These are phyloP conservation scores for Erannis defoliaria DNA, from an alignment of 2,888 invertebrate species.

Conservation along the genomic window DNA sequence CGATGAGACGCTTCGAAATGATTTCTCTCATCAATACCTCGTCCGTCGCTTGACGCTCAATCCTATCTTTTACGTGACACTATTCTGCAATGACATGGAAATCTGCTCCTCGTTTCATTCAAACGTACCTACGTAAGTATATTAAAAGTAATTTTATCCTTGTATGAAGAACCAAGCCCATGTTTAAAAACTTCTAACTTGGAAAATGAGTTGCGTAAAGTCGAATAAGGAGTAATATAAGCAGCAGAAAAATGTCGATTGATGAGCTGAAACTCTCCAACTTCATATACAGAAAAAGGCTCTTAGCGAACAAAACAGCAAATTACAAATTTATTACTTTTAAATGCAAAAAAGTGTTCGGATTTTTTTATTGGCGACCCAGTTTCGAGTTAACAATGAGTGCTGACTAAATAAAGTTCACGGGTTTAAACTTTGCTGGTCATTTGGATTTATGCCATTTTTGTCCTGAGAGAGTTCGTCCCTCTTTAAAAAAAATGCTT, in stretches of 20 bases:
- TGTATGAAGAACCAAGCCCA: slow-evolving; percentile 6
- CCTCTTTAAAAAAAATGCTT: too few relatives aligned
- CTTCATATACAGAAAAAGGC: slow-evolving; percentile 12
- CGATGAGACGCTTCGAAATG: slow-evolving; percentile 6
- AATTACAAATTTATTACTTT: slow-evolving; percentile 11
- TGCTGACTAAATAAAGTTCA: slow-evolving; percentile 5
- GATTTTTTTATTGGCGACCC: slow-evolving; percentile 19
- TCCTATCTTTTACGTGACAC: slow-evolving; percentile 42
- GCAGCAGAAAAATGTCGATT: slow-evolving; percentile 7
- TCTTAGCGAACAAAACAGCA: slow-evolving; percentile 13
- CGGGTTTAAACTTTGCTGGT: slow-evolving; percentile 6
- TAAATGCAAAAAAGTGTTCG: slow-evolving; percentile 11
- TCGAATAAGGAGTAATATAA: slow-evolving; percentile 1
- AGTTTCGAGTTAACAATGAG: slow-evolving; percentile 17
- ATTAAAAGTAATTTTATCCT: background rate
- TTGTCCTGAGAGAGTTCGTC: too few relatives aligned
- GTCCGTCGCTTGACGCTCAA: slow-evolving; percentile 15
- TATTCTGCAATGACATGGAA: slow-evolving; percentile 26
- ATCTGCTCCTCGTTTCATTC: background rate
- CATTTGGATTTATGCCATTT: too few relatives aligned
- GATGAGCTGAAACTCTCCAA: slow-evolving; percentile 1
- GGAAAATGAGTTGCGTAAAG: slow-evolving; percentile 11
- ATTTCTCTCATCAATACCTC: slow-evolving; percentile 34
- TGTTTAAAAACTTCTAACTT: slow-evolving; percentile 2
- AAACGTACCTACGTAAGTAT: background rate